A percentile compares a stretch with the other conserved stretches of the same genome.
Conservation (phyloP, 2,888 invertebrate genomes). For the Charanyca ferruginea region DNA sequence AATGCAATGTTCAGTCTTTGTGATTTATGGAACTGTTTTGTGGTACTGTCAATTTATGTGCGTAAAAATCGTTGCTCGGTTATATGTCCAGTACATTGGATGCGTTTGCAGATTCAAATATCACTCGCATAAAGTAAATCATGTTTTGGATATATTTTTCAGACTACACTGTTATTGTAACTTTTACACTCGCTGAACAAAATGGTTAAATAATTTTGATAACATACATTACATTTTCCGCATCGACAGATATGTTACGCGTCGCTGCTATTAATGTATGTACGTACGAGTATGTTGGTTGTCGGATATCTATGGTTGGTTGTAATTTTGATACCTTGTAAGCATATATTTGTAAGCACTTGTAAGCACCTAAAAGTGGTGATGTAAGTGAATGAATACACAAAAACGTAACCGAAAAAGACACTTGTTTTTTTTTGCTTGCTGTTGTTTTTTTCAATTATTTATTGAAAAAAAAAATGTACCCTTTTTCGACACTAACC, state of each 20-base stretch:
- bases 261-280: background rate
- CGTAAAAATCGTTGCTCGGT: conserved; percentile 14
- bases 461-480: conserved; percentile 14
- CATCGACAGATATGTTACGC: background rate
- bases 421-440: background rate
- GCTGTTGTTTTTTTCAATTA: background rate
- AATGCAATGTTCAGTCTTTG: conserved; percentile 46
- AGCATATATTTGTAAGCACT: background rate
- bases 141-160: background rate
- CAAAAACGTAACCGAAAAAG: background rate
- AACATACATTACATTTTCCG: conserved; percentile 4
- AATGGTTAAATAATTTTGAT: conserved; percentile 1
- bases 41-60: conserved; percentile 39
- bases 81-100: background rate
- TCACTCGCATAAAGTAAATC: background rate
- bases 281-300: no score
- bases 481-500: background rate
- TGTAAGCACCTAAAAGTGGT: no score
- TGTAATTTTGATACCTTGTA: background rate
- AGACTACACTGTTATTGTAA: conserved; percentile 3
- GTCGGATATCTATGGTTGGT: no score
- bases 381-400: no score
- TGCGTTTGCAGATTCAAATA: conserved; percentile 21
- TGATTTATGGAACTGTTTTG: conserved; percentile 50
- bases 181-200: background rate